phyloP scores from a whole-genome alignment of 2,888 invertebrate species.

The Tupiocoris notatus region DNA sequence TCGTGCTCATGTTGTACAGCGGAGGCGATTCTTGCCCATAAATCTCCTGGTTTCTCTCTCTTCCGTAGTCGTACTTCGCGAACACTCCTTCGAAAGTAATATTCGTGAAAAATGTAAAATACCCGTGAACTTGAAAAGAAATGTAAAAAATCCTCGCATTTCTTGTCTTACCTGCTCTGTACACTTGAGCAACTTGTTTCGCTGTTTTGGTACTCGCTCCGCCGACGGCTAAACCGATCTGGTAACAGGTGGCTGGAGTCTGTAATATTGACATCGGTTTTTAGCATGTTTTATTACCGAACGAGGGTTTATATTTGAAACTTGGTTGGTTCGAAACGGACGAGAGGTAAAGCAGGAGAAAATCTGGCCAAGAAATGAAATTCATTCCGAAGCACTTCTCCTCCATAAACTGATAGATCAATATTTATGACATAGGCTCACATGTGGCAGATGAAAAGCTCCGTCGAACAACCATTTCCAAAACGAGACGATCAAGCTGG shows the following conservation, averaged over 20 bases:
- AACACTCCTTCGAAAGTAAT: constrained; percentile 56
- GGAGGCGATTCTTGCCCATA: constrained; percentile 64
- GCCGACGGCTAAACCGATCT: not conserved
- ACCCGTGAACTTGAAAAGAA: too few relatives aligned
- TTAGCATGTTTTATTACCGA: too few relatives aligned
- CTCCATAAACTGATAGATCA: too few relatives aligned
- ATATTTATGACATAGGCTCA: too few relatives aligned
- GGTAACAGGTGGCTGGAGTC: not conserved
- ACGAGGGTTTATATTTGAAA: too few relatives aligned
- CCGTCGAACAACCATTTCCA: not conserved
- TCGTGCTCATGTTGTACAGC: constrained; percentile 62
- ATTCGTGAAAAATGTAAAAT: not conserved
- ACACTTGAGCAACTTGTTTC: constrained; percentile 18
- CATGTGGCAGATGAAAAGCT: not conserved
- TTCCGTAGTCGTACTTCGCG: constrained; percentile 70
- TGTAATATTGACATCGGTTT: too few relatives aligned
- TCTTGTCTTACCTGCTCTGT: constrained; percentile 3
- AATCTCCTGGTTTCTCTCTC: constrained; percentile 58
- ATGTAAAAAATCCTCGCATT: too few relatives aligned
- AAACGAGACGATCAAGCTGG: not conserved
- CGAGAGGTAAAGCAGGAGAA: too few relatives aligned
- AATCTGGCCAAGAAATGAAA: too few relatives aligned
- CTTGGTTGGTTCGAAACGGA: too few relatives aligned
- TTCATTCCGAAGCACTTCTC: too few relatives aligned
- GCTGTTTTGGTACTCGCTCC: constrained; percentile 2